Percentiles rank a stretch among this genome's conserved stretches.
phyloP scores from a whole-genome alignment of 2,888 invertebrate species.

The Drosophila limbata region DNA sequence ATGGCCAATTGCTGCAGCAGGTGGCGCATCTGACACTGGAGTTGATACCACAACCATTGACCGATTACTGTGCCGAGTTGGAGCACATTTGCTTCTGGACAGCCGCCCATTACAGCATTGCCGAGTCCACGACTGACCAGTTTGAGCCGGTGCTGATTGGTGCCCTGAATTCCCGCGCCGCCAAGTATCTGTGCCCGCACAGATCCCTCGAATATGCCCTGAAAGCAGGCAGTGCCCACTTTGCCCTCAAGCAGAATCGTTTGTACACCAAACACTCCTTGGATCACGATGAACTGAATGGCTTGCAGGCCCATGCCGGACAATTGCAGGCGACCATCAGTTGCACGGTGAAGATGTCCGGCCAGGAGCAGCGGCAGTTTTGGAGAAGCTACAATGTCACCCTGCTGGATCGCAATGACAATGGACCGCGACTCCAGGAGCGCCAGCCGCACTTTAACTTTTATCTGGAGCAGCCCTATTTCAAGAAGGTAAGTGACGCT shows the following conservation, averaged over 20 bases:
- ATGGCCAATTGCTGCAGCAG: conserved; percentile 57
- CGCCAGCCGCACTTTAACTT: conserved; percentile 80
- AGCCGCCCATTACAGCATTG: conserved; percentile 78
- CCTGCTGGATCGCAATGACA: conserved; percentile 96
- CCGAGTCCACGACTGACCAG: conserved; percentile 68
- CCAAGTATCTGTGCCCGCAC: conserved; percentile 86
- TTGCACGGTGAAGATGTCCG: conserved; percentile 82
- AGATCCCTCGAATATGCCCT: conserved; percentile 86
- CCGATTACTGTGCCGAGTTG: conserved; percentile 78
- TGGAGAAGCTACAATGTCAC: conserved; percentile 82
- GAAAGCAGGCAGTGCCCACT: conserved; percentile 80
- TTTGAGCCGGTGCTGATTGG: conserved; percentile 83
- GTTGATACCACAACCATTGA: conserved; percentile 71
- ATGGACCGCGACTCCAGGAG: conserved; percentile 91
- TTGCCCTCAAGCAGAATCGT: conserved; percentile 84
- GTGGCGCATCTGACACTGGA: conserved; percentile 82
- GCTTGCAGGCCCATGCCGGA: conserved; percentile 75
- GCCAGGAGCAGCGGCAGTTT: conserved; percentile 55
- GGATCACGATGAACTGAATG: conserved; percentile 86
- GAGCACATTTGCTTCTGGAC: conserved; percentile 84
- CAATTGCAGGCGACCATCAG: conserved; percentile 82
- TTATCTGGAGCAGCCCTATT: conserved; percentile 82
- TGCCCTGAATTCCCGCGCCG: conserved; percentile 84
- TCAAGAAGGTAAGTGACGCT: conserved; percentile 78
- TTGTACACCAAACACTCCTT: conserved; percentile 84